Percentiles rank a stretch among this genome's conserved stretches.
Conservation (phyloP, 2,113 vertebrate genomes). For the Gorsachius goisagi region DNA sequence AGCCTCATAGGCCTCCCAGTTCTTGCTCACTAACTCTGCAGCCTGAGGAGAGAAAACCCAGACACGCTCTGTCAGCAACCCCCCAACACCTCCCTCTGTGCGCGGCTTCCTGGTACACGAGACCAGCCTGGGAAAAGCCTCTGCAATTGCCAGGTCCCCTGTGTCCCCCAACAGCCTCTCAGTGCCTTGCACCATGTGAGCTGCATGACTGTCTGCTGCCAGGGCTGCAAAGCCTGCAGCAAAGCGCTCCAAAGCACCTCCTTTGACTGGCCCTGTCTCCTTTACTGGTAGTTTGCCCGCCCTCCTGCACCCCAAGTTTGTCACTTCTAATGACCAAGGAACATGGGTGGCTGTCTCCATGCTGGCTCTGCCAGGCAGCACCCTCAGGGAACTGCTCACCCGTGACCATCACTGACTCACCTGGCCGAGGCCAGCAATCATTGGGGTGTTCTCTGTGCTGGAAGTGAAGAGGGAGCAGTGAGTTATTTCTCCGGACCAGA, state of each 20-base stretch:
- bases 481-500: neutral
- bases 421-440: slow-evolving; percentile 96
- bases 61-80: neutral
- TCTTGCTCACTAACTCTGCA: slow-evolving; percentile 87
- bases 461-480: neutral
- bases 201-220: neutral
- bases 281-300: neutral
- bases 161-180: neutral
- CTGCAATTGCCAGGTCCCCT: neutral
- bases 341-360: neutral
- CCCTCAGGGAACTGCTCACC: neutral
- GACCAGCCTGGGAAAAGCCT: neutral
- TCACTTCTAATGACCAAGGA: neutral
- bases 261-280: neutral
- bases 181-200: accelerated
- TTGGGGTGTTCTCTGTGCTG: slow-evolving; percentile 96
- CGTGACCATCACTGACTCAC: slow-evolving; percentile 59
- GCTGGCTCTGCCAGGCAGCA: neutral
- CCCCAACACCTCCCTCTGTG: accelerated
- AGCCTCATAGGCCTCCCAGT: slow-evolving; percentile 80
- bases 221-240: neutral
- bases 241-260: accelerated
- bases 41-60: slow-evolving; percentile 75
- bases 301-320: accelerated
- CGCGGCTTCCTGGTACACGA: accelerated